Evolutionary conservation across 2,113 vertebrate genomes (phyloP).

Genomic region (Polypterus bichir): DNA sequence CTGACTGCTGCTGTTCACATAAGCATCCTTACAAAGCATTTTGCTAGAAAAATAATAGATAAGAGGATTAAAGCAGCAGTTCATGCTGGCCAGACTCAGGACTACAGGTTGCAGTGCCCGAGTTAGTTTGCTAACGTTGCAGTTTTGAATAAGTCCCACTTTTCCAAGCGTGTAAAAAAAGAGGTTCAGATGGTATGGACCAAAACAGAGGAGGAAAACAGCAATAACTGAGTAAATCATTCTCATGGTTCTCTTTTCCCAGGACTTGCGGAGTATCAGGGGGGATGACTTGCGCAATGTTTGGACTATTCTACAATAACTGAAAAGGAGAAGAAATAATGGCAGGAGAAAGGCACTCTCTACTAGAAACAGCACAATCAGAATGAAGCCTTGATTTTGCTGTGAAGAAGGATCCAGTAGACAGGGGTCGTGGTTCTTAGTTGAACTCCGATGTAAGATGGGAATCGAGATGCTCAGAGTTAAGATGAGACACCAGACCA

Average conservation of each 20-base stretch:
- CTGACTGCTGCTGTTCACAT: constrained; percentile 20
- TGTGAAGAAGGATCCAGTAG: constrained; percentile 33
- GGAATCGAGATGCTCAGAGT: constrained; percentile 37
- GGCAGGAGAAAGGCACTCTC: constrained; percentile 40
- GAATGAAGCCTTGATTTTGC: constrained; percentile 32
- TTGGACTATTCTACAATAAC: constrained; percentile 40
- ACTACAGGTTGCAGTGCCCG: constrained; percentile 40
- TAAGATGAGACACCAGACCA: constrained; percentile 45
- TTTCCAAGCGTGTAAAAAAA: constrained; percentile 47
- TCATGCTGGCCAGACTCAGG: constrained; percentile 41
- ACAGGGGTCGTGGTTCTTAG: constrained; percentile 25
- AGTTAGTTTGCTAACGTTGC: constrained; percentile 31
- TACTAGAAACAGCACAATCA: constrained; percentile 33
- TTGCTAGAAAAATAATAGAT: constrained; percentile 48
- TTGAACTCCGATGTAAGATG: constrained; percentile 27
- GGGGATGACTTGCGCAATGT: constrained; percentile 30
- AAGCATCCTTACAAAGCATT: constrained; percentile 23
- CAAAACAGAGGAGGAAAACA: constrained; percentile 46
- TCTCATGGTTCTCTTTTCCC: constrained; percentile 27
- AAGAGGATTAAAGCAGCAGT: constrained; percentile 52
- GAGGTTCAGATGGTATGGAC: constrained; percentile 48
- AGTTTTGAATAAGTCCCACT: constrained; percentile 32
- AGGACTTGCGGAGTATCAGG: constrained; percentile 12
- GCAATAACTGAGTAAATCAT: constrained; percentile 46
- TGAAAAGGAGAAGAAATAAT: constrained; percentile 36